Conservation (phyloP, 1,140 invertebrate species). For the Aphis gossypii region DNA sequence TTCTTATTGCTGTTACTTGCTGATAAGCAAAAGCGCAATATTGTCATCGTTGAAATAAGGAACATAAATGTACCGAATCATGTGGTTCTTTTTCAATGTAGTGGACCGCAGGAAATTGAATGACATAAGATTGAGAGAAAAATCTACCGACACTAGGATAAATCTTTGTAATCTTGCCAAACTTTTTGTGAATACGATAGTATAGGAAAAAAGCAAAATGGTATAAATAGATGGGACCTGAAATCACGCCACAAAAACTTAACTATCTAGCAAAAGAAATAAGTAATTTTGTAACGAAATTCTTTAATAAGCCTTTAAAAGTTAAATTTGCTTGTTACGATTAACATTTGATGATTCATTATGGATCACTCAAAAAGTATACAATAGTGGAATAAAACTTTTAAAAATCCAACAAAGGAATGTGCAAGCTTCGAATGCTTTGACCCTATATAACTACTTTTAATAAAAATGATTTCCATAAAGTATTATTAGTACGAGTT, state of each 20-base stretch:
- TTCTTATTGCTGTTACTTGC: background rate
- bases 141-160: background rate
- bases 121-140: background rate
- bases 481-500: background rate
- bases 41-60: background rate
- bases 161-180: conserved; percentile 21
- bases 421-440: background rate
- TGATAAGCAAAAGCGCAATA: background rate
- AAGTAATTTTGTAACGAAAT: background rate
- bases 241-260: conserved; percentile 23
- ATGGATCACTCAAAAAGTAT: background rate
- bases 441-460: background rate
- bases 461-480: background rate
- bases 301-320: background rate
- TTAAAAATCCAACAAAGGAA: background rate
- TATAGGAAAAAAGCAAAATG: conserved; percentile 17
- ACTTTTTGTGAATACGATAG: background rate
- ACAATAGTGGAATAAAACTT: background rate
- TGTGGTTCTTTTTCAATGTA: background rate
- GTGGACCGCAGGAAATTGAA: background rate
- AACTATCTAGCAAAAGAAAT: background rate
- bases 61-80: background rate
- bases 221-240: conserved; percentile 34
- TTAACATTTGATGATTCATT: background rate
- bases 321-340: background rate